Conservation (phyloP, 2,888 invertebrate species). For the Gisinianus flammeolus region DNA sequence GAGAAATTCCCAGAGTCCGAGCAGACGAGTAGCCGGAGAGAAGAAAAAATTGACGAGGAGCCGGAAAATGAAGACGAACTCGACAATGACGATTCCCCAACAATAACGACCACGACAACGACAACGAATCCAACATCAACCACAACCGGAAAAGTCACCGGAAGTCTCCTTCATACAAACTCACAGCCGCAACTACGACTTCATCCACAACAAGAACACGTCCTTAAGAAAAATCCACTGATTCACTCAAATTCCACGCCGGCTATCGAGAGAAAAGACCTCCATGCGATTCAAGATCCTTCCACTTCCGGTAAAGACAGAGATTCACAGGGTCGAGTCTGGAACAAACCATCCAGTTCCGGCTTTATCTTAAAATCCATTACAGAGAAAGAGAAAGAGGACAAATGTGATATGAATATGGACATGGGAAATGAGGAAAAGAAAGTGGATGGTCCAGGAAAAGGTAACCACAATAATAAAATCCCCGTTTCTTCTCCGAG, state of each 20-base stretch:
- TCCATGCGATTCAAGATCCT: too few species aligned
- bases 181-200: conserved; percentile 11
- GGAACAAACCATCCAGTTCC: background rate
- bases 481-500: background rate
- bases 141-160: too few species aligned
- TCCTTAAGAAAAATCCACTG: too few species aligned
- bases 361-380: background rate
- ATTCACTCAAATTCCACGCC: too few species aligned
- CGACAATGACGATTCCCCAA: conserved; percentile 2
- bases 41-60: conserved; percentile 36
- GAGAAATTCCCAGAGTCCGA: conserved; percentile 55
- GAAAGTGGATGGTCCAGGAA: background rate
- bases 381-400: conserved; percentile 24
- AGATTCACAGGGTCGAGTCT: too few species aligned
- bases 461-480: too few species aligned
- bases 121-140: background rate
- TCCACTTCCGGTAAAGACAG: too few species aligned
- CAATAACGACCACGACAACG: background rate
- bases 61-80: conserved; percentile 41
- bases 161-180: too few species aligned
- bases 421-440: too few species aligned
- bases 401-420: too few species aligned
- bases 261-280: background rate
- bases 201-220: conserved; percentile 16
- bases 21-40: background rate